Evolutionary conservation across 1,140 invertebrate genomes (phyloP).

Genomic region (Scaptomyza montana): DNA sequence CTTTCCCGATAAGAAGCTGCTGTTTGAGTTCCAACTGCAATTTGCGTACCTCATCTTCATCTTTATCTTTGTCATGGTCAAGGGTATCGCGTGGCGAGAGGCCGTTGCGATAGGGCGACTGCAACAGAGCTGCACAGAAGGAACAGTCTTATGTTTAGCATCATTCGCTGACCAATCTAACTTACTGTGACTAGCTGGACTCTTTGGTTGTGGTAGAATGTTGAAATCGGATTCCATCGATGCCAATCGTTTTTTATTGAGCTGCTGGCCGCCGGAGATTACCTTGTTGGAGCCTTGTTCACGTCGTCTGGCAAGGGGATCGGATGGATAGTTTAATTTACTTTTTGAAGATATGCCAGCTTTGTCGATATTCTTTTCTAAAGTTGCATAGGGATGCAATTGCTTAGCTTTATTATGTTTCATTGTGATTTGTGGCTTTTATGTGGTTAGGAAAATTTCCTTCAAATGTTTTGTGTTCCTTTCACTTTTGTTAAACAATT

Average conservation of each 20-base stretch:
- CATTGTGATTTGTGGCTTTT: slow-evolving; percentile 9
- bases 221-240: not conserved
- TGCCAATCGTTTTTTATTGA: slow-evolving; percentile 1
- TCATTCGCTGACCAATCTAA: not conserved
- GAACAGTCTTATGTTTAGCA: not conserved
- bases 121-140: slow-evolving; percentile 5
- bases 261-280: not conserved
- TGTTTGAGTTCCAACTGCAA: slow-evolving; percentile 23
- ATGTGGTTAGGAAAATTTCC: not conserved
- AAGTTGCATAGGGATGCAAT: slow-evolving; percentile 4
- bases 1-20: not conserved
- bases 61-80: slow-evolving; percentile 38
- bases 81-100: slow-evolving; percentile 44
- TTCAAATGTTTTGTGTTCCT: not conserved
- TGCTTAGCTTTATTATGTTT: slow-evolving; percentile 15
- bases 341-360: slow-evolving; percentile 6
- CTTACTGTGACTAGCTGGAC: slow-evolving; percentile 20
- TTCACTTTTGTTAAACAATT: slow-evolving; percentile 17
- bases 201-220: not conserved
- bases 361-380: slow-evolving; percentile 28
- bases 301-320: slow-evolving; percentile 7
- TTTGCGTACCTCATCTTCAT: slow-evolving; percentile 7
- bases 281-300: slow-evolving; percentile 22
- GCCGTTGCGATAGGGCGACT: slow-evolving; percentile 64
- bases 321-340: slow-evolving; percentile 33